These are phyloP conservation scores for Drosophila santomea DNA, from an alignment of 1,140 invertebrate species.

Conservation along the genomic window DNA sequence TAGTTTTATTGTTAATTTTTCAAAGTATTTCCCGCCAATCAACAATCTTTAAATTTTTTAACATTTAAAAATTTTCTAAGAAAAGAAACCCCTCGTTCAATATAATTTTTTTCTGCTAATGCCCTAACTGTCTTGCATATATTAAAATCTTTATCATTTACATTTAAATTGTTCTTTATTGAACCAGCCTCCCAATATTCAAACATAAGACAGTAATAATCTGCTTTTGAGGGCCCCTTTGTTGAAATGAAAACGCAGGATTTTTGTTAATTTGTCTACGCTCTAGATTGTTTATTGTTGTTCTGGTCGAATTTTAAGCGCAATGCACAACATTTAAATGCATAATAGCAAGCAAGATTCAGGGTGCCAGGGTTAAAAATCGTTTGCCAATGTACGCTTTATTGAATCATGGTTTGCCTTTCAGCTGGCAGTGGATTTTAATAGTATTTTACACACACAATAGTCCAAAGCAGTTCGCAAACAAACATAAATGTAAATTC, in stretches of 20 bases:
- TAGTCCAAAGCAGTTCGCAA: conserved; percentile 24
- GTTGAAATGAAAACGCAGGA: neutral
- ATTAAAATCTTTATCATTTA: too few relatives aligned
- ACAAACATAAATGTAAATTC: conserved; percentile 32
- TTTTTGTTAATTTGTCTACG: conserved; percentile 22
- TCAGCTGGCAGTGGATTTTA: conserved; percentile 73
- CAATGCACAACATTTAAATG: conserved; percentile 52
- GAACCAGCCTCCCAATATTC: too few relatives aligned
- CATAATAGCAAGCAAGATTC: conserved; percentile 43
- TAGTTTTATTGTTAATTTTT: too few relatives aligned
- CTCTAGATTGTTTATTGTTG: conserved; percentile 34
- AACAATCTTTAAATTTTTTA: too few relatives aligned
- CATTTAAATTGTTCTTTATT: too few relatives aligned
- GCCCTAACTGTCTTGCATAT: too few relatives aligned
- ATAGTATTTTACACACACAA: conserved; percentile 39
- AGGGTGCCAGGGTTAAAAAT: conserved; percentile 24
- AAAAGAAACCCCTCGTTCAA: too few relatives aligned
- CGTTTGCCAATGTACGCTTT: conserved; percentile 19
- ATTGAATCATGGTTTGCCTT: conserved; percentile 51
- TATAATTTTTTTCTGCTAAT: too few relatives aligned
- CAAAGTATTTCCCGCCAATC: too few relatives aligned
- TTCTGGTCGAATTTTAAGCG: conserved; percentile 34
- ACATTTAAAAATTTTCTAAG: too few relatives aligned
- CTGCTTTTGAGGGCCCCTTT: neutral
- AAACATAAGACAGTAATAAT: too few relatives aligned